A percentile compares a stretch with the other conserved stretches of the same genome.
Evolutionary conservation across 1,140 invertebrate species (phyloP).

Genomic region (Cephus cinctus): DNA sequence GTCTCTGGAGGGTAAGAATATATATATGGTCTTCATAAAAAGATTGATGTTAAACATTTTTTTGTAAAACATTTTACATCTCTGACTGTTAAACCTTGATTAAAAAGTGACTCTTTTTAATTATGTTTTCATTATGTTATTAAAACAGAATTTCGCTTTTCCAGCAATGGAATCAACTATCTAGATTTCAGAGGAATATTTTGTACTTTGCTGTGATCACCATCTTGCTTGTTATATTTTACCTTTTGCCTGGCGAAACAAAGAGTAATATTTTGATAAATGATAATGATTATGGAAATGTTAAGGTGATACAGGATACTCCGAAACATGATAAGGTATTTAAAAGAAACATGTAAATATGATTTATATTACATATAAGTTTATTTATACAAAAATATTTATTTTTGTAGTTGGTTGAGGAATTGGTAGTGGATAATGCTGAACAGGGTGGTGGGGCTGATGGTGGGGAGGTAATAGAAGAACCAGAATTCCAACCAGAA

Average conservation of each 20-base stretch:
- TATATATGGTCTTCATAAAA: background rate
- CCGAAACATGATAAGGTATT: constrained; percentile 37
- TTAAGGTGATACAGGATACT: constrained; percentile 38
- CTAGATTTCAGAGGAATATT: constrained; percentile 76
- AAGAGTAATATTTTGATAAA: constrained; percentile 28
- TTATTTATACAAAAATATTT: constrained; percentile 13
- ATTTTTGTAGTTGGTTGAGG: constrained; percentile 16
- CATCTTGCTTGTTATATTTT: constrained; percentile 58
- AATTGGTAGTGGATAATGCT: constrained; percentile 38
- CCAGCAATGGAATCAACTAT: constrained; percentile 82
- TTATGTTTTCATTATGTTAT: too few species aligned
- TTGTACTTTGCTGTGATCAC: constrained; percentile 63
- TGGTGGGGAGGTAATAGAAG: constrained; percentile 45
- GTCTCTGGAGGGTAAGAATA: constrained; percentile 52
- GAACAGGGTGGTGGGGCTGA: constrained; percentile 25
- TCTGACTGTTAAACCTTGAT: too few species aligned
- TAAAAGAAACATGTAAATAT: constrained; percentile 21
- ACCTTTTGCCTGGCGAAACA: constrained; percentile 53
- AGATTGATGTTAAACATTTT: too few species aligned
- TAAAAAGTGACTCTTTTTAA: too few species aligned
- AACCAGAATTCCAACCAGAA: constrained; percentile 50
- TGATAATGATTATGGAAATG: constrained; percentile 39
- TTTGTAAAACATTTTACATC: too few species aligned
- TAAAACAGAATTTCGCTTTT: too few species aligned
- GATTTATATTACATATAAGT: constrained; percentile 21